phyloP scores from a whole-genome alignment of 2,113 vertebrate genomes.

The Phylloscopus trochilus region DNA sequence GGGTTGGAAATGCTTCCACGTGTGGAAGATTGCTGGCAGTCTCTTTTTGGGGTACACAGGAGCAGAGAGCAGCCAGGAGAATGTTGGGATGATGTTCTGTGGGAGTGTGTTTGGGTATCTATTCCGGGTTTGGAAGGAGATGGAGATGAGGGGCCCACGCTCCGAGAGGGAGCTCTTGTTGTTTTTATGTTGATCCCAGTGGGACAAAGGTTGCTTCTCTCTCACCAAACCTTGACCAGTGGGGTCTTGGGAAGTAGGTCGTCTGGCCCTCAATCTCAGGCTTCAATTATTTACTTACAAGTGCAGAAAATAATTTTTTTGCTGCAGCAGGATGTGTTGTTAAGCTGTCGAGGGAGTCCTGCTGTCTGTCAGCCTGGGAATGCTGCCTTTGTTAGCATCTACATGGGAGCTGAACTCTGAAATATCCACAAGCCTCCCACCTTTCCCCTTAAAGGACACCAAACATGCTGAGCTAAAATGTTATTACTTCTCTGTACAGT shows the following conservation, averaged over 20 bases:
- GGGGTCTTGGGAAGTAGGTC: conserved; percentile 14
- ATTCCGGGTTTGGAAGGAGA: not conserved
- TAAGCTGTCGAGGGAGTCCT: not conserved
- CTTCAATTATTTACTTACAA: not conserved
- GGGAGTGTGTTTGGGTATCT: not conserved
- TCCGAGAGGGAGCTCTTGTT: not conserved
- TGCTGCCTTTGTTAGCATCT: not conserved
- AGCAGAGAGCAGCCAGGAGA: not conserved
- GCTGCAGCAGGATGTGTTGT: not conserved
- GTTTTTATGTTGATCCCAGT: not conserved
- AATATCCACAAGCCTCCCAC: conserved; percentile 45
- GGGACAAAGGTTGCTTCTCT: not conserved
- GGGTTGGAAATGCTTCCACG: not conserved
- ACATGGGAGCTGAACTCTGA: conserved; percentile 32
- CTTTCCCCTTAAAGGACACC: conserved; percentile 26
- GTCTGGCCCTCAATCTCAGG: not conserved
- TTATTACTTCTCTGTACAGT: conserved; percentile 10
- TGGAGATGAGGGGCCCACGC: not conserved
- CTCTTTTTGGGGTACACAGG: not conserved
- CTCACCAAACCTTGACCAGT: not conserved
- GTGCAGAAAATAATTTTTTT: not conserved
- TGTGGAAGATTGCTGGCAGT: not conserved
- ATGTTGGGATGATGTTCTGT: not conserved
- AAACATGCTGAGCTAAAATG: conserved; percentile 20
- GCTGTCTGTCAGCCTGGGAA: conserved; percentile 32